Percentiles rank a stretch among this genome's conserved stretches.
Conservation (phyloP, 2,797 vertebrate species). For the Thunnus albacares region DNA sequence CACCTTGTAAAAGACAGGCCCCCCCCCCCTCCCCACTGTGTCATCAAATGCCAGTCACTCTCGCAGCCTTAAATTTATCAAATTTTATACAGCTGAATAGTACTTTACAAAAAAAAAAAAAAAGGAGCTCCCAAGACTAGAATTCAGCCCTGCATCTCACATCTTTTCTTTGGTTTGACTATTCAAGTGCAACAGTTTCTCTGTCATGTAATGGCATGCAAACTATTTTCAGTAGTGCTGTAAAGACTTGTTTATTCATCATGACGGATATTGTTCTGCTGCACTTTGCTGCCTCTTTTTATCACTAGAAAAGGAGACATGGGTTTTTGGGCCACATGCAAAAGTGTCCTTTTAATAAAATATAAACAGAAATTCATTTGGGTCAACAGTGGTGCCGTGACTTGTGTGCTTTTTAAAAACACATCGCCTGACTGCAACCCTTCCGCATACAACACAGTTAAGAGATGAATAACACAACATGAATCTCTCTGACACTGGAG, state of each 20-base stretch:
- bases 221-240: not conserved
- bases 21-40: constrained; percentile 17
- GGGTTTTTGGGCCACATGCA: constrained; percentile 13
- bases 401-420: constrained; percentile 12
- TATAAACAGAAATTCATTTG: constrained; percentile 11
- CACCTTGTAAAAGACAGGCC: constrained; percentile 50
- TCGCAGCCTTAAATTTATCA: constrained; percentile 11
- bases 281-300: constrained; percentile 3
- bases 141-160: too few species aligned
- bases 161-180: not conserved
- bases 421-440: not conserved
- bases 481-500: constrained; percentile 58
- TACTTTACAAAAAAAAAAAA: too few species aligned
- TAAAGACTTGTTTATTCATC: constrained; percentile 27
- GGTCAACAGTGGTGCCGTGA: not conserved
- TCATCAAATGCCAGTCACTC: constrained; percentile 50
- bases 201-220: not conserved
- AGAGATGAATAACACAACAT: constrained; percentile 44
- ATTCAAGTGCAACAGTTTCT: not conserved
- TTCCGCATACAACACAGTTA: constrained; percentile 23
- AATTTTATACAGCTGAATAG: too few species aligned
- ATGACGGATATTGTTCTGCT: constrained; percentile 24
- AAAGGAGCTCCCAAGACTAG: too few species aligned
- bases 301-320: constrained; percentile 6
- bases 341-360: constrained; percentile 33